A percentile compares a stretch with the other conserved stretches of the same genome.
phyloP scores from a whole-genome alignment of 2,113 vertebrate species.

The Condylura cristata region DNA sequence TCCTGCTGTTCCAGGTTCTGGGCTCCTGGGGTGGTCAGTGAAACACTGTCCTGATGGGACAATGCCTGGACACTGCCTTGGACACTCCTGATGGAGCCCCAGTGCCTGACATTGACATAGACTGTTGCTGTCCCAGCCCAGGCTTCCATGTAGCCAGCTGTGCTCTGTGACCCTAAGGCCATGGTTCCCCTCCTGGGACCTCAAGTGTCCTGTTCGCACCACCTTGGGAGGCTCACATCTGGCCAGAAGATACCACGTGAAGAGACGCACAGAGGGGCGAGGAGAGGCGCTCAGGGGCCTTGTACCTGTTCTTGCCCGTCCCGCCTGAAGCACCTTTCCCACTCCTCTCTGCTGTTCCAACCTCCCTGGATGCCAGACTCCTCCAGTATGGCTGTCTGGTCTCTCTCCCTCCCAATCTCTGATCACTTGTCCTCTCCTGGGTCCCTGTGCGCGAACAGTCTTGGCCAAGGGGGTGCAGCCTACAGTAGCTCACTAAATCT shows the following conservation, averaged over 20 bases:
- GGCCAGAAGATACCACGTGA: not conserved
- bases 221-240: not conserved
- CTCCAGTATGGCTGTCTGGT: not conserved
- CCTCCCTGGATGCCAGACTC: not conserved
- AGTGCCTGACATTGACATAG: not conserved
- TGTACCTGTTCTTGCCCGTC: not conserved
- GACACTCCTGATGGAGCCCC: not conserved
- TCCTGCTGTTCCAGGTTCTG: not conserved
- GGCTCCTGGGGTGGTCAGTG: not conserved
- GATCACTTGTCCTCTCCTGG: not conserved
- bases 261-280: not conserved
- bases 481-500: not conserved
- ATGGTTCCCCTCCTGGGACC: not conserved
- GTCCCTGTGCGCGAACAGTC: not conserved
- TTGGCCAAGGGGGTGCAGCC: not conserved
- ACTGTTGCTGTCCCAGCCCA: not conserved
- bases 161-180: not conserved
- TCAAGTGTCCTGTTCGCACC: not conserved
- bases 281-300: not conserved
- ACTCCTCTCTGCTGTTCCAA: not conserved
- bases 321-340: not conserved
- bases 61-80: not conserved
- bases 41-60: not conserved
- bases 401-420: not conserved
- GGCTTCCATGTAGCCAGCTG: not conserved